Evolutionary conservation across 2,888 invertebrate genomes (phyloP), one percentile per base, ranked within the genome.

Genomic region (Cylindroiulus punctatus): DNA sequence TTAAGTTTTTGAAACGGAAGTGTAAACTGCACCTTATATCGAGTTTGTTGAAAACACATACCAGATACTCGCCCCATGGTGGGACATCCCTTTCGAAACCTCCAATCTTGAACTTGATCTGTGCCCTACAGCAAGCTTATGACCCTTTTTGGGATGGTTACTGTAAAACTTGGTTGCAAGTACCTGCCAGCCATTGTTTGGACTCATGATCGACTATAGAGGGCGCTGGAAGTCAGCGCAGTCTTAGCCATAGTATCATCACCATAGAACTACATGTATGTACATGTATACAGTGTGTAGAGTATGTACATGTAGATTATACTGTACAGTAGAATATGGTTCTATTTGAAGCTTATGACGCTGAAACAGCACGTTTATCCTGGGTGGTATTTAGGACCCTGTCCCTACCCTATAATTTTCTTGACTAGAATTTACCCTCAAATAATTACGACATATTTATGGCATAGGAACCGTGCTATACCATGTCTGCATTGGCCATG

Each of bases 1-100:
- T 76, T 76, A 76, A 76, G 22, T 76, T 76, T n/a, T 12, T 76
- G 76, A 76, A 76, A 65, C 76, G 76, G 76, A 76, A 76, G 76
- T 76, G 22, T 30, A 30, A 76, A 76, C 26, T 30, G 26, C 30
- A 76, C 76, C 76, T 76, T 76, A 30, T 76, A 76, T 22, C 8
- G 30, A 3, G 12, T 30, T 12, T 30, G 30, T 10, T 76, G 76
- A 26, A 30, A 76, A 76, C 76, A 76, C 30, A 76, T 30, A 10
- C 76, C 76, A 76, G 76, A 76, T 76, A 76, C 76, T 30, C 76
- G 76, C 4, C 30, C 76, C 76, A 30, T 76, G 76, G 14, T 30
- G 30, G 12, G 65, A 26, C 30, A 30, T 76, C 76, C 30, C 76
- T 30, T 22, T 30, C 30, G 22, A 8, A 26, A 30, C 30, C 1